Base-by-base conservation (phyloP, 2,888 invertebrate species). In the Amphiduros pacificus region DNA sequence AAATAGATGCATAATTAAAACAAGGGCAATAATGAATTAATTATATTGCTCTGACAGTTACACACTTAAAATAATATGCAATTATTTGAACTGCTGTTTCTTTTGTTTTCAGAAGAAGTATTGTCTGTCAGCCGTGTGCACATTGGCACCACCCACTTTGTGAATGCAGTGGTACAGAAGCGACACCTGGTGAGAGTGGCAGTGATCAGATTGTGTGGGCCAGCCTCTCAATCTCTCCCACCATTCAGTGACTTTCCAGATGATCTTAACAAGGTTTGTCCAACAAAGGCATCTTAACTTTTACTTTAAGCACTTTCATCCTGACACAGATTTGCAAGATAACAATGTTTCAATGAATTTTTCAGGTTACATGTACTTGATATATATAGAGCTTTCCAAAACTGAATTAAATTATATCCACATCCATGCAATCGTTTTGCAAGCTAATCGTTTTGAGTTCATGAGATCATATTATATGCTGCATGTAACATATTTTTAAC, bases 91-190 rank as follows among this genome's bases (percentile, higher is more conserved):
- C 17, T 36, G 36, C 17, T 36, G 36, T 36, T 36, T 17, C 17
- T 36, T 20, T 44, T 44, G 5, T 44, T 22, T 44, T 44, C 44
- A 44, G 44, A 22, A 44, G 22, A 44, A 22, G n/a, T 17, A 5
- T 32, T 54, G 31, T 5, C n/a, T 17, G 49, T 65, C 20, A 29
- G 61, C n/a, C 74, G 74, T 55, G 68, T 78, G 1, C 74, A 76
- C 65, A 74, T 79, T 22, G 78, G 79, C 11, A 80, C 80, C 4
- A 79, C 79, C 0, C 80, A 80, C 64, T 79, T 80, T 65, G 74
- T 79, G 5, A 80, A 80, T 63, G 80, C 79, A 11, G 72, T 77
- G 1, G 68, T 79, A 4, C 78, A 79, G 64, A 65, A 75, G 20
- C 72, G 71, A 51, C 53, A 67, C 50, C 66, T 80, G 49, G 72